phyloP scores from a whole-genome alignment of 2,797 vertebrate species.

The Buphagus erythrorhynchus region DNA sequence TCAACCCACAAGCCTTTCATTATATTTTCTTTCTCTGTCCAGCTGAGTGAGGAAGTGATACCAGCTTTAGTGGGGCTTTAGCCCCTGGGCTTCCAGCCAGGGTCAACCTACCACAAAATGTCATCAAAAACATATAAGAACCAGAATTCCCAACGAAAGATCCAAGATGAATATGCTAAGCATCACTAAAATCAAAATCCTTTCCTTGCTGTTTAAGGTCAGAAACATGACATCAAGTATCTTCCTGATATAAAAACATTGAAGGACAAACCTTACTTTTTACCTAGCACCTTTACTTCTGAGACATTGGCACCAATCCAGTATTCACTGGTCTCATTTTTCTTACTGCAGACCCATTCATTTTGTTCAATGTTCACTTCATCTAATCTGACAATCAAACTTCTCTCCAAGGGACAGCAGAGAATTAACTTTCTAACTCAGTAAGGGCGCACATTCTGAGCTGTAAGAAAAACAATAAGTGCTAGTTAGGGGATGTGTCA shows the following conservation, averaged over 20 bases:
- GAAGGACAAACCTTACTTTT: neutral
- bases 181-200: neutral
- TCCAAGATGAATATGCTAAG: neutral
- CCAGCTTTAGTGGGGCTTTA: neutral
- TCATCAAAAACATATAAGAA: neutral
- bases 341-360: neutral
- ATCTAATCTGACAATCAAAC: neutral
- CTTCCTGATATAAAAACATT: neutral
- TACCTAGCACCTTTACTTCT: neutral
- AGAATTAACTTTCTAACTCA: neutral
- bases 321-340: neutral
- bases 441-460: neutral
- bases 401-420: neutral
- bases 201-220: neutral
- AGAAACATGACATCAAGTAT: neutral
- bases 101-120: neutral
- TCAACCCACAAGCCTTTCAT: fast-evolving
- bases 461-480: neutral
- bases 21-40: neutral
- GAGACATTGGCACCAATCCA: neutral
- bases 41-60: neutral
- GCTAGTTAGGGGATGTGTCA: neutral
- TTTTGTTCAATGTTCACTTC: neutral
- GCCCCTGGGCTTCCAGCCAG: neutral
- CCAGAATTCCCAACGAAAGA: neutral